Evolutionary conservation across 2,797 vertebrate genomes (phyloP).

Genomic region (Cyclopterus lumpus): DNA sequence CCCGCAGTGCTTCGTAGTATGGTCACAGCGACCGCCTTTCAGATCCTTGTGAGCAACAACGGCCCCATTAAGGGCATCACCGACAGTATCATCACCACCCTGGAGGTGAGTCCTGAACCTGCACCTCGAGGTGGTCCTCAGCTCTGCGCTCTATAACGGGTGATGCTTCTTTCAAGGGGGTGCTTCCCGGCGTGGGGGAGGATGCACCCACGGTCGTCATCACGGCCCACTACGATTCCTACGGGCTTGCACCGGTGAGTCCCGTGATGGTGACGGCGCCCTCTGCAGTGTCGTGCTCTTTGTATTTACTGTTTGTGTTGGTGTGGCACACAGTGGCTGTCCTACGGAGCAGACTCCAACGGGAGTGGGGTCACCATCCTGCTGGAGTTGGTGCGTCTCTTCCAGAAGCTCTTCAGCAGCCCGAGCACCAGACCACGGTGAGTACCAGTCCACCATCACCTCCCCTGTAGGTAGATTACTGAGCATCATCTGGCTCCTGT

Average conservation of each 20-base stretch:
- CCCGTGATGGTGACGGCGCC: no score
- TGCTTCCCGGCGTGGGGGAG: conserved; percentile 79
- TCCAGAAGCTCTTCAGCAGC: conserved; percentile 82
- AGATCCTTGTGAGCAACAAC: conserved; percentile 84
- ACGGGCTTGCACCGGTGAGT: conserved; percentile 85
- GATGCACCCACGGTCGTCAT: conserved; percentile 84
- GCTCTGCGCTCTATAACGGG: background rate
- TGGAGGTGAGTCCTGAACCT: conserved; percentile 80
- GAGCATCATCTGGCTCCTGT: background rate
- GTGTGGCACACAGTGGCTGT: conserved; percentile 79
- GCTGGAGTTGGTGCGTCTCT: conserved; percentile 84
- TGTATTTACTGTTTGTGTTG: conserved; percentile 6
- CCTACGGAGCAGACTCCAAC: conserved; percentile 87
- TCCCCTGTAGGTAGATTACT: background rate
- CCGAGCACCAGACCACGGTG: conserved; percentile 81
- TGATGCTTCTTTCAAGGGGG: conserved; percentile 76
- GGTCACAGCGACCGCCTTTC: conserved; percentile 84
- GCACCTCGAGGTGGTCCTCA: background rate
- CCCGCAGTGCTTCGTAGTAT: conserved; percentile 82
- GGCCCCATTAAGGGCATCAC: conserved; percentile 78
- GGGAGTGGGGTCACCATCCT: conserved; percentile 85
- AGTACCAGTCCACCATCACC: conserved; percentile 47
- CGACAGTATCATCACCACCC: conserved; percentile 78
- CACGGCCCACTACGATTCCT: conserved; percentile 87
- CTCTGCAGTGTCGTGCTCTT: background rate